Base-by-base conservation (phyloP, 2,797 vertebrate genomes). In the Semaprochilodus insignis region DNA sequence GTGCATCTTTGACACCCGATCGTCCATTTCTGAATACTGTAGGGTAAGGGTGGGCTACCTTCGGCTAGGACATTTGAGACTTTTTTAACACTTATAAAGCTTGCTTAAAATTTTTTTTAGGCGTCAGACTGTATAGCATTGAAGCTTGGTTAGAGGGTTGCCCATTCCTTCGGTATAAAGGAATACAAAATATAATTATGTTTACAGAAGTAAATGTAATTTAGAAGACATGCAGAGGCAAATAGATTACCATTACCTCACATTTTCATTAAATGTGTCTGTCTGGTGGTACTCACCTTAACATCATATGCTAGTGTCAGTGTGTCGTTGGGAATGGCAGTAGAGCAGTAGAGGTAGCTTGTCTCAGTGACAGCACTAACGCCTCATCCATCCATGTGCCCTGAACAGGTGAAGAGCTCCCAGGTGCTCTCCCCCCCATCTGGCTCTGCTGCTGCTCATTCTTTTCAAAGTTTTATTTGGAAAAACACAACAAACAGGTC, bases 351-450 rank as follows among this genome's bases (percentile, higher is more conserved):
- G 19, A 74, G 23, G 1, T 77, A 71, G 81, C 23, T 54, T 60
- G 62, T 70, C 71, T 86, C 23, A 52, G 23, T 76, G 69, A 48
- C 72, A 34, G 70, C 81, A 81, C 85, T 90, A 87, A 88, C 70
- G 17, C 54, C 62, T 76, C 81, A 10, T 90, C 81, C 84, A 60
- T 88, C 80, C 83, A 21, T 90, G 83, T 93, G 76, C 88, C 85
- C 86, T 88, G 77, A 91, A 90, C 93, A 95, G 95, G 92, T 92
- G 88, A 92, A 89, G 89, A 51, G 82, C 82, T 92, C 88, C 85
- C 81, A 36, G 87, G 88, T 90, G 90, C 93, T 93, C 91, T 91
- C 91, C 83, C 89, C 69, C 90, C 86, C 89, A 85, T 88, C 88
- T 84, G 89, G 82, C 88, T 87, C 76, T 81, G 80, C 91, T 89